A percentile compares a stretch with the other conserved stretches of the same genome.
Evolutionary conservation across 1,140 invertebrate species (phyloP).

Genomic region (Antheraea pernyi): DNA sequence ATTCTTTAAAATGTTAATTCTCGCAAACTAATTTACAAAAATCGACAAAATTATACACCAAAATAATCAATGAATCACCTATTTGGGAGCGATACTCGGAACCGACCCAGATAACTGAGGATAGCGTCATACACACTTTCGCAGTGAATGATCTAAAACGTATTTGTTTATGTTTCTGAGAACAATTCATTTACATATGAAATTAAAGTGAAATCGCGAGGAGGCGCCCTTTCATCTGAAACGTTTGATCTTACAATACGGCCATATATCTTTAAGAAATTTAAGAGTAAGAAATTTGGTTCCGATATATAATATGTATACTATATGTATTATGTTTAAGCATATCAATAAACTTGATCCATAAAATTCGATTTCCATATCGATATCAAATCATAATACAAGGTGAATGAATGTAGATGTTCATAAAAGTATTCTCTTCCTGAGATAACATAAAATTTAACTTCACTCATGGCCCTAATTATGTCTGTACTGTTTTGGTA

Average conservation of each 20-base stretch:
- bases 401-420: too few relatives aligned
- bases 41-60: conserved; percentile 16
- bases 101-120: conserved; percentile 19
- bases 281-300: too few relatives aligned
- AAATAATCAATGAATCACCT: conserved; percentile 5
- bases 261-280: neutral
- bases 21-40: neutral
- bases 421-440: too few relatives aligned
- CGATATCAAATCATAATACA: too few relatives aligned
- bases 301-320: too few relatives aligned
- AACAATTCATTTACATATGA: neutral
- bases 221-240: neutral
- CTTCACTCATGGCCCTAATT: too few relatives aligned
- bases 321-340: too few relatives aligned
- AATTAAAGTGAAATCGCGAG: neutral
- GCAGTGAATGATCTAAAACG: neutral
- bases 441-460: too few relatives aligned
- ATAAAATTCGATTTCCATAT: too few relatives aligned
- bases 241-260: neutral
- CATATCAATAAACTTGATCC: too few relatives aligned
- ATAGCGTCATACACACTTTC: conserved; percentile 20
- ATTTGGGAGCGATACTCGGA: conserved; percentile 17
- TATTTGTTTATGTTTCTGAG: neutral
- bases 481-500: too few relatives aligned
- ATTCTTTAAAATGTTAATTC: neutral